Percentiles rank a stretch among this genome's conserved stretches.
phyloP scores from a whole-genome alignment of 2,113 vertebrate species.

The Mormoops blainvillei region DNA sequence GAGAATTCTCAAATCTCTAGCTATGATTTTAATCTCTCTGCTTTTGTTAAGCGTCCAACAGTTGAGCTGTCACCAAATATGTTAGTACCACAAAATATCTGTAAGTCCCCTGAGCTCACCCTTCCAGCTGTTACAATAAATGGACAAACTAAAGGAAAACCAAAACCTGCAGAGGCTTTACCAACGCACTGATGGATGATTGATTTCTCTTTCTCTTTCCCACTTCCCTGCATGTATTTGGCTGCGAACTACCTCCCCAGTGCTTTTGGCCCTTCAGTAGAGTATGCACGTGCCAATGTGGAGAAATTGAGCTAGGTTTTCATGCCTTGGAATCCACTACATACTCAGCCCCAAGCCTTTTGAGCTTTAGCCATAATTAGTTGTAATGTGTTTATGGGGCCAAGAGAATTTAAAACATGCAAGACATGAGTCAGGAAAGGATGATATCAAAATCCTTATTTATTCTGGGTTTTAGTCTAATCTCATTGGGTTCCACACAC shows the following conservation, averaged over 20 bases:
- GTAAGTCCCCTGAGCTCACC: conserved; percentile 33
- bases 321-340: conserved; percentile 48
- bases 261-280: conserved; percentile 34
- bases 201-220: conserved; percentile 66
- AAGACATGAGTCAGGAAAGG: conserved; percentile 67
- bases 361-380: conserved; percentile 66
- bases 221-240: conserved; percentile 28
- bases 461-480: conserved; percentile 73
- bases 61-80: conserved; percentile 47
- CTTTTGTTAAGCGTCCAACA: conserved; percentile 50
- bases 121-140: conserved; percentile 71
- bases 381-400: conserved; percentile 67
- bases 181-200: conserved; percentile 38
- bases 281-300: conserved; percentile 12
- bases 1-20: conserved; percentile 36
- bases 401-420: conserved; percentile 75
- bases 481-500: conserved; percentile 59
- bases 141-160: conserved; percentile 51
- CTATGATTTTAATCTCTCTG: conserved; percentile 15
- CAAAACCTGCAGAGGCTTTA: background rate
- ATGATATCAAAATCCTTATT: conserved; percentile 72
- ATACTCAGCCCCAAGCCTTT: conserved; percentile 49
- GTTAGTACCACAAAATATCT: conserved; percentile 1
- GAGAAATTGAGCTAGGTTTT: conserved; percentile 53
- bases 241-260: conserved; percentile 52